These are phyloP conservation scores for Phaenicophaeus curvirostris DNA, from an alignment of 2,797 vertebrate genomes.

Conservation along the genomic window DNA sequence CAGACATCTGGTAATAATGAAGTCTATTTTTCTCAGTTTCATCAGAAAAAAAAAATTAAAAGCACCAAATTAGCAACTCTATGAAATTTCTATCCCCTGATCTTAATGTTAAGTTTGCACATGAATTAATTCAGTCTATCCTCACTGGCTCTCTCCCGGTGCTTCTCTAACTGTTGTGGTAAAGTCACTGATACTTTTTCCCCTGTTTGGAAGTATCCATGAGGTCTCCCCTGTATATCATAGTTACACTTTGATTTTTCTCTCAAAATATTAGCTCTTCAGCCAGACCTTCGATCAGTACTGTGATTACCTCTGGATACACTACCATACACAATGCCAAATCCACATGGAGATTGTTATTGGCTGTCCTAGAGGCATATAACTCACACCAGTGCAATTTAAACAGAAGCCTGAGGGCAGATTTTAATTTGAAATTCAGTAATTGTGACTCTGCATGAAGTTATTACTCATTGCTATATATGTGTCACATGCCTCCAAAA, in stretches of 20 bases:
- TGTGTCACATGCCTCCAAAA: background rate
- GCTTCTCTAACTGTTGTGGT: background rate
- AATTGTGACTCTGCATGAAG: background rate
- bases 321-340: background rate
- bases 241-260: background rate
- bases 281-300: background rate
- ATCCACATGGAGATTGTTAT: background rate
- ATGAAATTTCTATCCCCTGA: background rate
- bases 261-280: background rate
- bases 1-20: background rate
- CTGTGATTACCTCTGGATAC: background rate
- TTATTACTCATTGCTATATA: background rate
- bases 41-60: background rate
- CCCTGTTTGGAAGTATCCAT: background rate
- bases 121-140: background rate
- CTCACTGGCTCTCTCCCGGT: background rate
- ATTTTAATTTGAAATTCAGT: conserved; percentile 7
- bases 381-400: conserved; percentile 21
- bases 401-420: background rate
- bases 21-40: background rate
- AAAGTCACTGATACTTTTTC: background rate
- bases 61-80: background rate
- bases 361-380: background rate
- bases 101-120: background rate
- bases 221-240: background rate